A percentile compares a stretch with the other conserved stretches of the same genome.
Conservation (phyloP, 1,140 invertebrate species). For the Sipha flava region DNA sequence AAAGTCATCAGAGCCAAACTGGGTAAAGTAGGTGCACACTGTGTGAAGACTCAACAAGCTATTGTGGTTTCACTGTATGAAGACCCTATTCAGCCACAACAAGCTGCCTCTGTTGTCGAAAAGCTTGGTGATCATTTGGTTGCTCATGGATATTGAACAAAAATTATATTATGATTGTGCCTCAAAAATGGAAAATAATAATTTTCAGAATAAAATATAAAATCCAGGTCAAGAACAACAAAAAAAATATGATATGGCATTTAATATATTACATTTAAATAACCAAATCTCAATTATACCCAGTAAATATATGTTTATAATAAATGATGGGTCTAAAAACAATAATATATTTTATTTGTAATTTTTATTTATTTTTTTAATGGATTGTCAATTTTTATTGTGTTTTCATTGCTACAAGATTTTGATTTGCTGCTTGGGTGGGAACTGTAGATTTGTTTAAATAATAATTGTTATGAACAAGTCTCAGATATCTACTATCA, state of each 20-base stretch:
- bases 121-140: slow-evolving; percentile 92
- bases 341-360: background rate
- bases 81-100: slow-evolving; percentile 88
- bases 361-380: slow-evolving; percentile 30
- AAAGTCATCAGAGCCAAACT: slow-evolving; percentile 83
- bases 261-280: slow-evolving; percentile 27
- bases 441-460: slow-evolving; percentile 26
- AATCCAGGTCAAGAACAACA: slow-evolving; percentile 15
- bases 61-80: slow-evolving; percentile 86
- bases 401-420: background rate
- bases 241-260: slow-evolving; percentile 10
- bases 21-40: slow-evolving; percentile 82
- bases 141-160: slow-evolving; percentile 79
- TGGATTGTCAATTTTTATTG: slow-evolving; percentile 9
- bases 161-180: background rate
- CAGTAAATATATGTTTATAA: background rate
- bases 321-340: slow-evolving; percentile 6
- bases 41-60: slow-evolving; percentile 89
- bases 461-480: background rate
- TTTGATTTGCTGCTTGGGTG: slow-evolving; percentile 8
- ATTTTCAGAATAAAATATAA: background rate
- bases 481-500: background rate
- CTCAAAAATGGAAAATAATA: background rate
- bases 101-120: slow-evolving; percentile 87
- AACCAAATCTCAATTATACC: slow-evolving; percentile 14